phyloP scores from a whole-genome alignment of 1,140 invertebrate species.

The Aphis craccivora region DNA sequence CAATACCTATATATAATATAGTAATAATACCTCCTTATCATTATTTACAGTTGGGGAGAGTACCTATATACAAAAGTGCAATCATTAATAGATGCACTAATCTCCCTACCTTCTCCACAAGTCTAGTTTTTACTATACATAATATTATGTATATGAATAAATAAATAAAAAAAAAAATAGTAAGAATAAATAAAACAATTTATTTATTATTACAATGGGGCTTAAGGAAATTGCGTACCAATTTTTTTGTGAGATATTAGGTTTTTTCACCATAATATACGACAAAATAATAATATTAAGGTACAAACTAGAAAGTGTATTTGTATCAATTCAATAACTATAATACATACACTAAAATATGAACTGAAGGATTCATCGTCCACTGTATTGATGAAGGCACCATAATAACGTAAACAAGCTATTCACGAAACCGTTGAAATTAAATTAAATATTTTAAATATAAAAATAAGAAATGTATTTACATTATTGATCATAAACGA shows the following conservation, averaged over 20 bases:
- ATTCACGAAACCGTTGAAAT: neutral
- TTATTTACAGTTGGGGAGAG: too few relatives aligned
- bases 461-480: neutral
- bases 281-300: neutral
- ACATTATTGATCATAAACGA: neutral
- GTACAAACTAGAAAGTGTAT: neutral
- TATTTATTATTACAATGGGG: too few relatives aligned
- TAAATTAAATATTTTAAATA: neutral
- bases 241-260: neutral
- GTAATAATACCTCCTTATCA: too few relatives aligned
- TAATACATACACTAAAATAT: constrained; percentile 16
- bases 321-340: neutral
- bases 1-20: too few relatives aligned
- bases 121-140: too few relatives aligned
- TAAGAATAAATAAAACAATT: too few relatives aligned
- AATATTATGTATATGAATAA: too few relatives aligned
- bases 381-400: neutral
- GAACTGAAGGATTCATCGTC: neutral
- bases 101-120: too few relatives aligned
- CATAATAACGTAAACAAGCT: neutral
- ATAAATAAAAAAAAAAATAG: too few relatives aligned
- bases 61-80: too few relatives aligned
- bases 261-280: neutral
- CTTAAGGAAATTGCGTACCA: too few relatives aligned
- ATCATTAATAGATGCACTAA: too few relatives aligned